Percentiles rank a stretch among this genome's conserved stretches.
Conservation (phyloP, 1,140 invertebrate genomes). For the Platyscapa corneri region DNA sequence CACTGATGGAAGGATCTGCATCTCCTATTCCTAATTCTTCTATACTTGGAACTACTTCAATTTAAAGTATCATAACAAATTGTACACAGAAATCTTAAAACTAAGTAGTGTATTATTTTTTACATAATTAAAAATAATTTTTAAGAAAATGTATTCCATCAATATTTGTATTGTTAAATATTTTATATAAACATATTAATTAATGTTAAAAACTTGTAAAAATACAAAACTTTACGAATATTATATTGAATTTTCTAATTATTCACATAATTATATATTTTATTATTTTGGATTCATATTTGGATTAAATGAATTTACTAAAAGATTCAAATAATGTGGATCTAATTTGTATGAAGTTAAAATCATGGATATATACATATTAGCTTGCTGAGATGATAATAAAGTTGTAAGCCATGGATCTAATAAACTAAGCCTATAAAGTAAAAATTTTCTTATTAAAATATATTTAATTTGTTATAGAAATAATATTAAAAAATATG, state of each 20-base stretch:
- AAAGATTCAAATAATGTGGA: constrained; percentile 68
- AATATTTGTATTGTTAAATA: constrained; percentile 12
- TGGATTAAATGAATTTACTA: constrained; percentile 58
- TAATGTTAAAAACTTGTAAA: constrained; percentile 9
- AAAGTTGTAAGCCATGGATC: constrained; percentile 63
- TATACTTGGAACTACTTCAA: constrained; percentile 76
- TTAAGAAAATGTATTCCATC: background rate
- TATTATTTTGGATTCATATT: constrained; percentile 33
- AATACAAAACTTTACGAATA: constrained; percentile 33
- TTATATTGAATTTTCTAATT: constrained; percentile 26
- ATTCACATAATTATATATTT: constrained; percentile 32
- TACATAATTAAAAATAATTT: constrained; percentile 38
- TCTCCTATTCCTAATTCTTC: constrained; percentile 91
- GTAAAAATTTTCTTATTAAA: constrained; percentile 4
- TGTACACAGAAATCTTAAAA: background rate
- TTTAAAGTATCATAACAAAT: too few species aligned
- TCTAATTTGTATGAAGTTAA: constrained; percentile 72
- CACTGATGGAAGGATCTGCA: constrained; percentile 83
- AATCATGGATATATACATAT: constrained; percentile 70
- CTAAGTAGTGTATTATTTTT: background rate
- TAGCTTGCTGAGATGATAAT: constrained; percentile 63
- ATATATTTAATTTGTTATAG: background rate
- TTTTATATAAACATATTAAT: background rate
- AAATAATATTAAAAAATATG: background rate
- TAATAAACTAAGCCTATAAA: constrained; percentile 69